phyloP scores from a whole-genome alignment of 2,113 vertebrate species.

The Trochalopteron elliotii region DNA sequence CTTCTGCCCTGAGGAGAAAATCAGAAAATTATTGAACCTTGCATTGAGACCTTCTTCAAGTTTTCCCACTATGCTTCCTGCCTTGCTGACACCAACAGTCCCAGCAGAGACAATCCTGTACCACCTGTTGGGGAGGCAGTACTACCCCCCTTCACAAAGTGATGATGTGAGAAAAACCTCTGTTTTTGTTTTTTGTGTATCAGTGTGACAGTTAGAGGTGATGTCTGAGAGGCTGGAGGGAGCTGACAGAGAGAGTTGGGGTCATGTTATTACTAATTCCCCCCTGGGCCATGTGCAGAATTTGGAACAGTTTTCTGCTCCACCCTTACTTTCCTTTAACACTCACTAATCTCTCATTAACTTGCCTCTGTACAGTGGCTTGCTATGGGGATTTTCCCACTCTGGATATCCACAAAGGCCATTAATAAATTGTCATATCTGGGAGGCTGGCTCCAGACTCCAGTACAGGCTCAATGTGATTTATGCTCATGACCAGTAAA shows the following conservation, averaged over 20 bases:
- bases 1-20: background rate
- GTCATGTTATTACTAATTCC: background rate
- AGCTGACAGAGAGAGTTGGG: background rate
- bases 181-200: background rate
- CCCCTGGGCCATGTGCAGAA: background rate
- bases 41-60: background rate
- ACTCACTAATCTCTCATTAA: background rate
- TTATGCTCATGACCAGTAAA: background rate
- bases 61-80: background rate
- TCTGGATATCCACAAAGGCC: background rate
- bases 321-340: background rate
- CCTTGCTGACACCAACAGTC: background rate
- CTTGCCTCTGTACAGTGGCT: background rate
- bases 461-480: background rate
- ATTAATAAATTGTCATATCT: background rate
- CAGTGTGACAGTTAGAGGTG: background rate
- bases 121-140: background rate
- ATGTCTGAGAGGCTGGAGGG: background rate
- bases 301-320: background rate
- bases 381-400: background rate
- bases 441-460: background rate
- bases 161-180: background rate
- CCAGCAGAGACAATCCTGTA: background rate
- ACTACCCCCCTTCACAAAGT: background rate
- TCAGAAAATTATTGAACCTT: background rate